Base-by-base conservation (phyloP, 2,888 invertebrate species). In the Diaphora mendica region DNA sequence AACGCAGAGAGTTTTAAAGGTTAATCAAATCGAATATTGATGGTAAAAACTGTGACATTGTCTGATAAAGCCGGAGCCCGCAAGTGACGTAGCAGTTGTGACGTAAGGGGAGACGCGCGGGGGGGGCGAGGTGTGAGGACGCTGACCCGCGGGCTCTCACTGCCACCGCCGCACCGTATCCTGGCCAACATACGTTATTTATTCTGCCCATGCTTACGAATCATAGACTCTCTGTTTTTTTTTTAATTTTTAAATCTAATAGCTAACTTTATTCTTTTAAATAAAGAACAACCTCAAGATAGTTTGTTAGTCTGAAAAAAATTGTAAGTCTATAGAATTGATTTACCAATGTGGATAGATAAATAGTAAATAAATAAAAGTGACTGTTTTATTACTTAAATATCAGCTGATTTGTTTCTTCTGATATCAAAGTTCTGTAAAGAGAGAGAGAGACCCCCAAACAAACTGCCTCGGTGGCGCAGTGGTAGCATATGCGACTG, bases 21-120 rank as follows among this genome's bases (percentile, higher is more conserved):
- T 11, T 35, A 23, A 70, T 59, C 69, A 51, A 70, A 70, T 30
- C 59, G 39, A 48, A 70, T 70, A 66, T 69, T 66, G 44, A 51
- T 67, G 68, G 64, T 68, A 68, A 71, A 74, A 71, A 71, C 72
- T 72, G 75, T 69, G 55, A 72, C 73, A 71, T 68, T 77, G 76
- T 81, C 77, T 75, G 74, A 76, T 75, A 79, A 76, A 79, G 77
- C 30, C 75, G 75, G 71, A 73, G 77, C 70, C 78, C 68, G 75
- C 73, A 65, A 77, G 80, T 93, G 93, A 92, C 93, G 94, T 91
- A 89, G 85, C 81, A 81, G 74, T 88, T 86, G 91, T 93, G 94
- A 93, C 93, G 93, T 93, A 76, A 84, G 78, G 73, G 81, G 82
- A 78, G 79, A 76, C 77, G 77, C 80, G 76, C 79, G 79, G 82